phyloP scores from a whole-genome alignment of 2,113 vertebrate species.

The Dipodomys ordii region DNA sequence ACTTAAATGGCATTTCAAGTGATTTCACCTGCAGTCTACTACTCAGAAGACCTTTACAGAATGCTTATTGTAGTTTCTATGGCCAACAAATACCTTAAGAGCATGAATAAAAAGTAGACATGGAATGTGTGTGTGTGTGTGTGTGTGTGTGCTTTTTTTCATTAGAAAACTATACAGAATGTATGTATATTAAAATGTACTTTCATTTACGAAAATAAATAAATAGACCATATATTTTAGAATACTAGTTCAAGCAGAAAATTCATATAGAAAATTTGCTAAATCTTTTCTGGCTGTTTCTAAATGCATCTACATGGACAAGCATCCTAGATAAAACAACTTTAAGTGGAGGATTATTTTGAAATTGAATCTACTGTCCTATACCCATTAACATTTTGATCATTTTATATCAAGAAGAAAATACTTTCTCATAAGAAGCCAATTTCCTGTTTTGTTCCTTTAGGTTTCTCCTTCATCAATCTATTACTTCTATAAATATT shows the following conservation, averaged over 20 bases:
- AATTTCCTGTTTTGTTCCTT: slow-evolving; percentile 35
- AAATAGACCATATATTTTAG: not conserved
- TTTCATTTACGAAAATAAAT: not conserved
- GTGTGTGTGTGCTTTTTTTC: not conserved
- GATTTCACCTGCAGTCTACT: not conserved
- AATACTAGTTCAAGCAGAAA: not conserved
- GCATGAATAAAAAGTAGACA: not conserved
- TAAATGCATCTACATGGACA: not conserved
- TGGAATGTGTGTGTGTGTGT: not conserved
- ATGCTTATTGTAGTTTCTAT: not conserved
- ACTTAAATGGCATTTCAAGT: not conserved
- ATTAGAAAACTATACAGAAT: not conserved
- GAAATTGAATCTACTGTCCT: not conserved
- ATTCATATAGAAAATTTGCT: not conserved
- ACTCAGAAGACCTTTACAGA: not conserved
- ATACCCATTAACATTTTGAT: not conserved
- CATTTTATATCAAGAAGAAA: not conserved
- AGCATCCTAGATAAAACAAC: slow-evolving; percentile 18
- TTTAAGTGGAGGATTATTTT: not conserved
- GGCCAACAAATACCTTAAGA: not conserved
- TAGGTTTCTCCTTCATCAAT: not conserved
- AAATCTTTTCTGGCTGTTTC: not conserved
- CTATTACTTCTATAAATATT: slow-evolving; percentile 42
- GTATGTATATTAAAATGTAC: not conserved
- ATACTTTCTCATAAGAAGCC: not conserved